These are phyloP conservation scores for Lasioglossum leucozonium DNA, from an alignment of 2,888 invertebrate genomes.

Conservation along the genomic window DNA sequence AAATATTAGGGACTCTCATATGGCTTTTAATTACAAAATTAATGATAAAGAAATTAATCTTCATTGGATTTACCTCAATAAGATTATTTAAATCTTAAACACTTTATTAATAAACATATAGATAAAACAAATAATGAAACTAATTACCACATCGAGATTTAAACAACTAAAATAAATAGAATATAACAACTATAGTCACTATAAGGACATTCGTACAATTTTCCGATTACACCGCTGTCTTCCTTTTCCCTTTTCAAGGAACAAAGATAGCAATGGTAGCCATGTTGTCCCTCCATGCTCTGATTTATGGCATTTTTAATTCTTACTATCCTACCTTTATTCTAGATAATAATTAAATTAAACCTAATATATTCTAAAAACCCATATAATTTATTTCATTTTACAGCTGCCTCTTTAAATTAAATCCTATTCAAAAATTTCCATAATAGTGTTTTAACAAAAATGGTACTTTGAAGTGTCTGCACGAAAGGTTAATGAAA, in stretches of 20 bases:
- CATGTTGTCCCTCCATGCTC: neutral
- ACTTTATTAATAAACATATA: neutral
- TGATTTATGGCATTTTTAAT: neutral
- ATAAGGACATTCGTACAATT: neutral
- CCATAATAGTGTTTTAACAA: neutral
- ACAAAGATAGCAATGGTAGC: neutral
- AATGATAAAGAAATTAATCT: neutral
- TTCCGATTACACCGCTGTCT: neutral
- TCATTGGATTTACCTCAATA: neutral
- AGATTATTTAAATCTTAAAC: neutral
- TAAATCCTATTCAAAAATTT: neutral
- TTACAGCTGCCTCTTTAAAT: neutral
- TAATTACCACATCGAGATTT: neutral
- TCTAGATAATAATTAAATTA: neutral
- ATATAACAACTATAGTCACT: neutral
- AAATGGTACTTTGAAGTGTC: neutral
- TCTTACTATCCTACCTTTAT: neutral
- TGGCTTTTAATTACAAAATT: neutral
- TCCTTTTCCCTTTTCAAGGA: neutral
- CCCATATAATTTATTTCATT: neutral
- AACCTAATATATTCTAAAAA: neutral
- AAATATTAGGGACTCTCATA: no score
- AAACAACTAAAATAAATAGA: neutral
- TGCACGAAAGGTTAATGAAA: no score
- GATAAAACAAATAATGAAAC: neutral